Evolutionary conservation across 1,140 invertebrate species (phyloP).

Genomic region (Melitaea cinxia): DNA sequence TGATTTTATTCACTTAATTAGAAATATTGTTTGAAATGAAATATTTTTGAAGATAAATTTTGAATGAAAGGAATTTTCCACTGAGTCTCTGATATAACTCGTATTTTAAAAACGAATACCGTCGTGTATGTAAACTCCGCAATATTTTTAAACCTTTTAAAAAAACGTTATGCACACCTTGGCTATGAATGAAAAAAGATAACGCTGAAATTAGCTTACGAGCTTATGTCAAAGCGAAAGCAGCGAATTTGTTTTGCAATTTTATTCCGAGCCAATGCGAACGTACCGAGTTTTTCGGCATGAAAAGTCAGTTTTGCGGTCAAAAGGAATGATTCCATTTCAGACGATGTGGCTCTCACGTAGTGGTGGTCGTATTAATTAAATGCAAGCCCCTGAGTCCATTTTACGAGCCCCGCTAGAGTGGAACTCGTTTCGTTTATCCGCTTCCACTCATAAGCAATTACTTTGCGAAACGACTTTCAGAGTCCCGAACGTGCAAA

Average conservation of each 20-base stretch:
- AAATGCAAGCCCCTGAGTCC: constrained; percentile 77
- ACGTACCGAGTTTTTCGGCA: constrained; percentile 49
- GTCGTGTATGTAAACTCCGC: not conserved
- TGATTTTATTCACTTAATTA: not conserved
- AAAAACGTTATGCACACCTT: constrained; percentile 19
- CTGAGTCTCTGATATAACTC: constrained; percentile 6
- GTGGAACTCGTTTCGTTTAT: constrained; percentile 75
- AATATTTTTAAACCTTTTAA: constrained; percentile 3
- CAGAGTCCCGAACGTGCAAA: constrained; percentile 66
- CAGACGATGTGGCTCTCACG: constrained; percentile 61
- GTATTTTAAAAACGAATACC: constrained; percentile 8
- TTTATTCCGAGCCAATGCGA: constrained; percentile 39
- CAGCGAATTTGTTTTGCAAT: constrained; percentile 36
- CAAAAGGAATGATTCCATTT: constrained; percentile 70
- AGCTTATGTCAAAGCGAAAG: constrained; percentile 32
- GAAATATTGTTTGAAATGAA: not conserved
- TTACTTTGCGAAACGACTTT: constrained; percentile 70
- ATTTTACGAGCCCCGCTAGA: constrained; percentile 70
- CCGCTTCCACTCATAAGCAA: constrained; percentile 78
- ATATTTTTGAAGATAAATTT: not conserved
- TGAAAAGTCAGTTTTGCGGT: constrained; percentile 59
- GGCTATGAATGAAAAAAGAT: constrained; percentile 26
- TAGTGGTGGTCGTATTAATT: constrained; percentile 76
- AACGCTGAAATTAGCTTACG: constrained; percentile 38
- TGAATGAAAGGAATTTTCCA: constrained; percentile 1